phyloP scores from a whole-genome alignment of 2,113 vertebrate genomes.

The Myodes glareolus region DNA sequence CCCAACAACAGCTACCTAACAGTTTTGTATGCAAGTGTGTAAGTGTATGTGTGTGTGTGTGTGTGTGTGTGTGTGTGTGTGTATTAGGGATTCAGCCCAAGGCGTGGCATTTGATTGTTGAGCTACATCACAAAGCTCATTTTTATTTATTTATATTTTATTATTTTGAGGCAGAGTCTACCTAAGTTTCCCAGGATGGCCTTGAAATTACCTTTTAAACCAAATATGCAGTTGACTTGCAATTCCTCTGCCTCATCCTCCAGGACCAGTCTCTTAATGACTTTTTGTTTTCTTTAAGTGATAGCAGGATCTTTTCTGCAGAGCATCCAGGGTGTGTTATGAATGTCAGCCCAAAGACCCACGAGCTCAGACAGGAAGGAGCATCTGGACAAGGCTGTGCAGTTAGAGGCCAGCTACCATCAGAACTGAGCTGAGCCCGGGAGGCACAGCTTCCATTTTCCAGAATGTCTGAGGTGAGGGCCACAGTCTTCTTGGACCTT shows the following conservation, averaged over 20 bases:
- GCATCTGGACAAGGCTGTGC: rapidly evolving
- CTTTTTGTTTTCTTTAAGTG: neutral
- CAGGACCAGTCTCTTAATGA: neutral
- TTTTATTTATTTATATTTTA: neutral
- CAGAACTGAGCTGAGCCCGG: neutral
- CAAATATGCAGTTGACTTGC: neutral
- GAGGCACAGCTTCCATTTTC: neutral
- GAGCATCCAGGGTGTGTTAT: neutral
- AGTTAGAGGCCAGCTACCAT: neutral
- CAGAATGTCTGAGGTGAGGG: neutral
- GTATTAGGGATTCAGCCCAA: neutral
- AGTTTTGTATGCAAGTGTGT: neutral
- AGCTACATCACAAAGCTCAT: neutral
- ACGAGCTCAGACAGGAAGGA: neutral
- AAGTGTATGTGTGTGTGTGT: neutral
- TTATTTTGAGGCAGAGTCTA: neutral
- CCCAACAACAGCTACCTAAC: neutral
- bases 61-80: neutral
- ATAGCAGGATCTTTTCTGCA: neutral
- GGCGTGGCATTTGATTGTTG: neutral
- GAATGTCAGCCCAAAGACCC: neutral
- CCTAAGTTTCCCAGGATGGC: neutral
- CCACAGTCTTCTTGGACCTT: neutral
- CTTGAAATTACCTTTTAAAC: neutral
- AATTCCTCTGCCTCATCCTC: neutral